Evolutionary conservation across 23 tunicate genomes (phyloP).

Genomic region (Oikopleura albicans): DNA sequence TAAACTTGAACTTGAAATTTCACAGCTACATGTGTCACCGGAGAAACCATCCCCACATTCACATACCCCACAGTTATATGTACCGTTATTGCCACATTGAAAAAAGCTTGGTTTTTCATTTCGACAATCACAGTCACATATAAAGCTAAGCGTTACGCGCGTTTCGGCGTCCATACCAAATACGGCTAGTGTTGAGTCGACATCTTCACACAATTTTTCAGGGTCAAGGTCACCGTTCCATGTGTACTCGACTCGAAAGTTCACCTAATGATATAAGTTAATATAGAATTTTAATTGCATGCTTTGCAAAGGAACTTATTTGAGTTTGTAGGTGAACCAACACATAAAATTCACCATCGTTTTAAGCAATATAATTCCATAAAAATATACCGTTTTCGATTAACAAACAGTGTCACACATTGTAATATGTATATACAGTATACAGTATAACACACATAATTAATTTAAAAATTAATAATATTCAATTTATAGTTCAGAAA

Average conservation of each 20-base stretch:
- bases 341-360: no score
- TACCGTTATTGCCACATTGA: not conserved
- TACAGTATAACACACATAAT: no score
- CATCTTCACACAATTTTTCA: not conserved
- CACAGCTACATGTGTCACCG: not conserved
- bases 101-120: not conserved
- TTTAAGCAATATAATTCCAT: no score
- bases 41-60: not conserved
- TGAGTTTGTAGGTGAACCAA: no score
- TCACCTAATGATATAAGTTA: not conserved
- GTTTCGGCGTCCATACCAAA: not conserved
- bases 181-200: not conserved
- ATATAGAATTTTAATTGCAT: not conserved
- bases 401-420: no score
- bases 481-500: no score
- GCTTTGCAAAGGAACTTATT: no score
- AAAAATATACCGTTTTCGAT: no score
- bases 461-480: no score
- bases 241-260: not conserved
- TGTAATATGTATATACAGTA: no score
- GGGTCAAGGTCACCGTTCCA: not conserved
- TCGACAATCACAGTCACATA: not conserved
- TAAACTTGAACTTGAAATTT: no score
- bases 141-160: not conserved
- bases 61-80: not conserved